Evolutionary conservation across 2,797 vertebrate species (phyloP).

Genomic region (Siniperca undulata): DNA sequence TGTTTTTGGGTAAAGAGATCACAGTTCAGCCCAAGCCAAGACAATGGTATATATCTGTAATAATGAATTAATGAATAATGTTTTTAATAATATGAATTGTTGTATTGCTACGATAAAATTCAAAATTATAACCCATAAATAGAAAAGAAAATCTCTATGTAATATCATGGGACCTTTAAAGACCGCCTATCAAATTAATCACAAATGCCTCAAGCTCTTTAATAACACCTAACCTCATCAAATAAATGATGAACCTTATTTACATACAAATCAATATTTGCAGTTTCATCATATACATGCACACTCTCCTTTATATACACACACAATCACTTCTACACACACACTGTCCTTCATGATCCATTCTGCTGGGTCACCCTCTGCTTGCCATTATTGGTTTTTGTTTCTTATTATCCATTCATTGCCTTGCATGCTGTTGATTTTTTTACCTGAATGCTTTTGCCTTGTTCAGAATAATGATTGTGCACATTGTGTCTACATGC

Average conservation of each 20-base stretch:
- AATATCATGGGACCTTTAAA: constrained; percentile 41
- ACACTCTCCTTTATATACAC: not conserved
- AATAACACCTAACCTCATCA: constrained; percentile 44
- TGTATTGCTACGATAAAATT: constrained; percentile 19
- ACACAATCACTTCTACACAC: not conserved
- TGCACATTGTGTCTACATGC: constrained; percentile 56
- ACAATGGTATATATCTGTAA: not conserved
- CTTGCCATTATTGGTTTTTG: constrained; percentile 62
- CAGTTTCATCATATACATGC: constrained; percentile 25
- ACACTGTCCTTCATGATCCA: constrained; percentile 25
- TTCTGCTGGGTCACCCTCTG: constrained; percentile 49
- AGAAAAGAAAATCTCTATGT: constrained; percentile 19
- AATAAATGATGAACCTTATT: constrained; percentile 56
- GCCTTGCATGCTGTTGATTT: constrained; percentile 44
- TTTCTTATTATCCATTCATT: constrained; percentile 71
- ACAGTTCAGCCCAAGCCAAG: not conserved
- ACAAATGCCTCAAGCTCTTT: constrained; percentile 42
- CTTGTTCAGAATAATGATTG: constrained; percentile 71
- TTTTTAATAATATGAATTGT: constrained; percentile 7
- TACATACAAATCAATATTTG: constrained; percentile 68
- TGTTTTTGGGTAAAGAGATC: not conserved
- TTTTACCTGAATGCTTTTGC: constrained; percentile 58
- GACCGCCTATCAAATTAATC: constrained; percentile 54
- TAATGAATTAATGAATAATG: not conserved
- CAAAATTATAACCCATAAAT: constrained; percentile 13